These are phyloP conservation scores for Erpornis zantholeuca DNA, from an alignment of 2,113 vertebrate genomes.

Conservation along the genomic window DNA sequence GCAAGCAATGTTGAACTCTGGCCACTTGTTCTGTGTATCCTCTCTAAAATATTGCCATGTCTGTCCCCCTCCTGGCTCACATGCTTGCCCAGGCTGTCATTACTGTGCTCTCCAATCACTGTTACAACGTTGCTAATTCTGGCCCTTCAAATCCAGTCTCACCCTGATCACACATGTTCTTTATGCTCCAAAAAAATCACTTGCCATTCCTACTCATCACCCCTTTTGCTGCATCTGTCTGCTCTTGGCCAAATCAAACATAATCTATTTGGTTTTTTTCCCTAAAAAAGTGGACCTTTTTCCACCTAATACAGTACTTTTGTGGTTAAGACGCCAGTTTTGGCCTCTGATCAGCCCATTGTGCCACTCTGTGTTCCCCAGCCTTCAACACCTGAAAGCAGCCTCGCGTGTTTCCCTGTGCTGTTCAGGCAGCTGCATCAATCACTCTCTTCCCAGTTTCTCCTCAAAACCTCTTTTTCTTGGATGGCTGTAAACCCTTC, in stretches of 20 bases:
- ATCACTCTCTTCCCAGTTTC: not conserved
- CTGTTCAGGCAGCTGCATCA: not conserved
- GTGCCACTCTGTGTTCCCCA: not conserved
- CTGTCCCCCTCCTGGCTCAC: not conserved
- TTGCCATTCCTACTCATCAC: accelerated
- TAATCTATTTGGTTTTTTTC: not conserved
- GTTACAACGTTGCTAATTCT: not conserved
- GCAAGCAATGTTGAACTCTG: accelerated
- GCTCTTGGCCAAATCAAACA: not conserved
- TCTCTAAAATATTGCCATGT: not conserved
- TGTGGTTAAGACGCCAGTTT: not conserved
- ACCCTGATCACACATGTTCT: accelerated
- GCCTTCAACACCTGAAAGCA: not conserved
- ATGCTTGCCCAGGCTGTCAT: not conserved
- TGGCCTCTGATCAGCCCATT: not conserved
- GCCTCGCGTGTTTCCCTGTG: accelerated
- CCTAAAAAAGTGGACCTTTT: not conserved
- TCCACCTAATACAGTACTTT: not conserved
- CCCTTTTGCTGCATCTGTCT: accelerated
- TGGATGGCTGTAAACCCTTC: not conserved
- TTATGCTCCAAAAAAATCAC: not conserved
- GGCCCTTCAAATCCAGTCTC: not conserved
- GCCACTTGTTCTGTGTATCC: not conserved
- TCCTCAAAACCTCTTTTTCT: not conserved
- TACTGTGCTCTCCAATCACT: not conserved